Evolutionary conservation across 1,140 invertebrate species (phyloP).

Genomic region (Leptopilina boulardi): DNA sequence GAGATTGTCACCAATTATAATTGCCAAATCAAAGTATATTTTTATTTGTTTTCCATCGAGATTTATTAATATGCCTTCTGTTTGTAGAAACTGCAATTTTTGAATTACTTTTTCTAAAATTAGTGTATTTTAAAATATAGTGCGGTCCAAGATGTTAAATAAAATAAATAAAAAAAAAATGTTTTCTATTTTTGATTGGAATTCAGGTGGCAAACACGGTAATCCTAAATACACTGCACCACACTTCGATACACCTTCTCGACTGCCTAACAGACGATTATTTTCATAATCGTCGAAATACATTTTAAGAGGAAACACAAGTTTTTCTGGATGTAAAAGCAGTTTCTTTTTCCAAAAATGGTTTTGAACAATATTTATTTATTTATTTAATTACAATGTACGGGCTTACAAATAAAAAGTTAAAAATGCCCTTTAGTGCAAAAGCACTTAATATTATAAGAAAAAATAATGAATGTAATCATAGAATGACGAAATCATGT

Average conservation of each 20-base stretch:
- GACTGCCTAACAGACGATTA: slow-evolving; percentile 49
- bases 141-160: slow-evolving; percentile 54
- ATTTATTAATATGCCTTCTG: slow-evolving; percentile 24
- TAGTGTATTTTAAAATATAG: slow-evolving; percentile 56
- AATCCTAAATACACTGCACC: slow-evolving; percentile 59
- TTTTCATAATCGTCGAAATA: slow-evolving; percentile 55
- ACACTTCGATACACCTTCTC: slow-evolving; percentile 57
- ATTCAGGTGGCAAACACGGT: slow-evolving; percentile 52
- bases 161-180: slow-evolving; percentile 59
- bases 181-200: slow-evolving; percentile 35
- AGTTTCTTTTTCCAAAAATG: slow-evolving; percentile 55
- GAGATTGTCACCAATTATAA: background rate
- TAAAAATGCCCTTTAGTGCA: too few relatives aligned
- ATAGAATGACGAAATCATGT: too few relatives aligned
- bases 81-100: slow-evolving; percentile 36
- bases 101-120: slow-evolving; percentile 34
- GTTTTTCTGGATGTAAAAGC: slow-evolving; percentile 44
- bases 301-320: slow-evolving; percentile 57
- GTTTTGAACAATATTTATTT: slow-evolving; percentile 59
- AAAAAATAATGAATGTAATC: too few relatives aligned
- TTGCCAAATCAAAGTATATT: background rate
- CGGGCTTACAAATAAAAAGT: too few relatives aligned
- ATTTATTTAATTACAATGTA: too few relatives aligned
- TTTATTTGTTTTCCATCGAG: background rate
- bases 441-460: too few relatives aligned